Conservation (phyloP, 2,888 invertebrate genomes). For the Argyresthia albistria region DNA sequence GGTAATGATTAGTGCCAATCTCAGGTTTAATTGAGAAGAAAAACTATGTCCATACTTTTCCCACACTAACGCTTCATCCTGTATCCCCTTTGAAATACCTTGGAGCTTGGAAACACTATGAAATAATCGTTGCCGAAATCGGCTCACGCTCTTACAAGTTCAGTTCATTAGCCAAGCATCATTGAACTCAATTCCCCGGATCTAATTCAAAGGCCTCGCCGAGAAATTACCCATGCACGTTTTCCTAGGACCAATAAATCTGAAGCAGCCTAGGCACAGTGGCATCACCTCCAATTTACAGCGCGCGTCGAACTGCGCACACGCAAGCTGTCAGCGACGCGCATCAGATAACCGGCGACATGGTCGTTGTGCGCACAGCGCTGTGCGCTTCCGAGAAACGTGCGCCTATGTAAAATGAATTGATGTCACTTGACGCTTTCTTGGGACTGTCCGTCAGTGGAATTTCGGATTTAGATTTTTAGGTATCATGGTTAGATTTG, state of each 20-base stretch:
- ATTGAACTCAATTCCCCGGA: too few relatives aligned
- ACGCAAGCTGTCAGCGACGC: conserved; percentile 12
- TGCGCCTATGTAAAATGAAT: neutral
- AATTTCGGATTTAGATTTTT: too few relatives aligned
- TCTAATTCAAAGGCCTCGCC: too few relatives aligned
- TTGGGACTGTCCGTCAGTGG: neutral
- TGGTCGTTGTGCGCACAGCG: neutral
- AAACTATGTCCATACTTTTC: too few relatives aligned
- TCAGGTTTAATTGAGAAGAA: too few relatives aligned
- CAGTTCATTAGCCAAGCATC: neutral
- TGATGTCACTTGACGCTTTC: conserved; percentile 4
- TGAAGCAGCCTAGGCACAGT: neutral
- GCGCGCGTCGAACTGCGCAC: conserved; percentile 7
- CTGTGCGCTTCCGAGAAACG: neutral
- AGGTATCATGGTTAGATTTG: too few relatives aligned
- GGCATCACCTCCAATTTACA: conserved; percentile 5
- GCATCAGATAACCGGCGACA: conserved; percentile 14
- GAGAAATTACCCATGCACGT: too few relatives aligned
- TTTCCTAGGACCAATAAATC: neutral
- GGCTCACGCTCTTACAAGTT: neutral
- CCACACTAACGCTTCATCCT: too few relatives aligned
- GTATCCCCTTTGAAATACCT: too few relatives aligned
- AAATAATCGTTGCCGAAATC: neutral
- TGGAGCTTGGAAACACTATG: too few relatives aligned
- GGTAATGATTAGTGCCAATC: too few relatives aligned